These are phyloP conservation scores for Ailuropoda melanoleuca DNA, from an alignment of 2,113 vertebrate species.

Conservation along the genomic window DNA sequence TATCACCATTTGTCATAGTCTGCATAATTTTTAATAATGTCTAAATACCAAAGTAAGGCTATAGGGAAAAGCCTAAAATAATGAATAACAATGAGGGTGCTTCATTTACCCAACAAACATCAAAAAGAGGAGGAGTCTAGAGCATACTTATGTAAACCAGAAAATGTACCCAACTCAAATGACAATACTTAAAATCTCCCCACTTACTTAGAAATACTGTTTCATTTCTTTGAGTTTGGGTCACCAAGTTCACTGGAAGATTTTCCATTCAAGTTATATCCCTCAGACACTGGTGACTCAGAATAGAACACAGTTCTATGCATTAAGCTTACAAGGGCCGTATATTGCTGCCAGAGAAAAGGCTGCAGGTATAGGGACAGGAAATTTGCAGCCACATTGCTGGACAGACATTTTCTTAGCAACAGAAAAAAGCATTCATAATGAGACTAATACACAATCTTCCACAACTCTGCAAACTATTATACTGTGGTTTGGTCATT, in stretches of 20 bases:
- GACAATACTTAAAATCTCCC: not conserved
- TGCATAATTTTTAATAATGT: constrained; percentile 61
- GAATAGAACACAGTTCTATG: not conserved
- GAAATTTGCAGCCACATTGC: not conserved
- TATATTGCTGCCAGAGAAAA: not conserved
- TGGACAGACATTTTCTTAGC: not conserved
- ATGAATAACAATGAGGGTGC: not conserved
- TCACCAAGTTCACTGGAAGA: constrained; percentile 17
- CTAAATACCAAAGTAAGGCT: constrained; percentile 61
- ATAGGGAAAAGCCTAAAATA: constrained; percentile 51
- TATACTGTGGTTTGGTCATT: not conserved
- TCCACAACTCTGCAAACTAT: not conserved
- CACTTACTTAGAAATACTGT: not conserved
- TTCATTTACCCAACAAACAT: constrained; percentile 23
- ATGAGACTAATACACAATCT: not conserved
- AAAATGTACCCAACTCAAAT: not conserved
- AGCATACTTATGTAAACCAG: not conserved
- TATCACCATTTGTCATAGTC: constrained; percentile 56
- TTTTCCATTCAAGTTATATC: constrained; percentile 1
- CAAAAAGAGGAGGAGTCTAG: not conserved
- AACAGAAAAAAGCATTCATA: constrained; percentile 3
- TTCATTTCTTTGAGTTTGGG: constrained; percentile 38
- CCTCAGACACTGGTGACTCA: not conserved
- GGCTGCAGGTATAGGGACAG: not conserved
- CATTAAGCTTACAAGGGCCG: not conserved